Evolutionary conservation across 2,888 invertebrate genomes (phyloP), one percentile per base, ranked within the genome.

Genomic region (Catocala fraxini): DNA sequence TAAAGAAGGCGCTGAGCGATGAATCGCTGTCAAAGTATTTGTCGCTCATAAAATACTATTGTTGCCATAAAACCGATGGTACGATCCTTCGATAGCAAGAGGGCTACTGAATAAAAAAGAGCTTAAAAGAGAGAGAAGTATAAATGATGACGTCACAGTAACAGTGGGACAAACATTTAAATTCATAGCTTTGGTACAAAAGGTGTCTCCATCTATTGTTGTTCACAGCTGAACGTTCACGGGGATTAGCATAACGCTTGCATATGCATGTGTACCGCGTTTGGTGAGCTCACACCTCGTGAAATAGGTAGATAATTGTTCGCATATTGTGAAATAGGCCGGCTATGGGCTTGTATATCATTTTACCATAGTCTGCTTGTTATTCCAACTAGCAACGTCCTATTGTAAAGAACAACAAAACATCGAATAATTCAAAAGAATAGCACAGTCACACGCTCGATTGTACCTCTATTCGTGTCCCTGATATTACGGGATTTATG

Each of bases 261-360:
- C 81, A 82, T 83, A 84, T 84, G 83, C 80, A 84, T 79, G 70
- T 39, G 52, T 56, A 51, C 51, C 67, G 64, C 75, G 78, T 78
- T 74, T 75, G 70, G 71, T 71, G 58, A 42, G 70, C 62, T 63
- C 70, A 68, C 75, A 72, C 71, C 75, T 68, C 70, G 71, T 70
- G 68, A 67, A 79, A 81, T 80, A 71, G 79, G 65, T 59, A 59
- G 64, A 77, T 81, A 80, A 84, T 82, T 80, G 79, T 71, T 66
- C 69, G 63, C 65, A 69, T 74, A 76, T 75, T 65, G 68, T 75
- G 59, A 58, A 51, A 51, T 63, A 64, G 42, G 39, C 11, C 56
- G 13, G 49, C 48, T 49, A 58, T 35, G 41, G 48, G 55, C 45
- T 59, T 56, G 59, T 63, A 60, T 68, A 62, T 56, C 52, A 67